Evolutionary conservation across 1,140 invertebrate species (phyloP).

Genomic region (Drosophila ercepeae): DNA sequence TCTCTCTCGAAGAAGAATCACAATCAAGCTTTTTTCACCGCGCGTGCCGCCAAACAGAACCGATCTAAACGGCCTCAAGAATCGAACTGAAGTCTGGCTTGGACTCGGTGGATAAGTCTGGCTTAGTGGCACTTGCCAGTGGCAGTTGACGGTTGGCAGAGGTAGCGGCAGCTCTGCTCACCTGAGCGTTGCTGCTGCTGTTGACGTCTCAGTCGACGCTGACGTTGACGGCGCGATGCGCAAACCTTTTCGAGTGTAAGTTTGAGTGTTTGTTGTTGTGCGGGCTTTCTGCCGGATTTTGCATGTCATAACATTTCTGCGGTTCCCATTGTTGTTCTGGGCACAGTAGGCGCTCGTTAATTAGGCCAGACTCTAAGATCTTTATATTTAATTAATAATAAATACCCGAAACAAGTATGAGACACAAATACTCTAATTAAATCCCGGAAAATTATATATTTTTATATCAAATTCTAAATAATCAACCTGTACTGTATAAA

Average conservation of each 20-base stretch:
- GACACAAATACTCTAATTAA: neutral
- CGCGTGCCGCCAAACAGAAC: constrained; percentile 69
- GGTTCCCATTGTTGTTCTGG: constrained; percentile 29
- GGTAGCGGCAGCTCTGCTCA: constrained; percentile 26
- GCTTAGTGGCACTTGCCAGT: too few relatives aligned
- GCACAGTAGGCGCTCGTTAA: constrained; percentile 26
- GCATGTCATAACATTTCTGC: constrained; percentile 57
- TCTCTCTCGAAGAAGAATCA: constrained; percentile 17
- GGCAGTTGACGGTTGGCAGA: too few relatives aligned
- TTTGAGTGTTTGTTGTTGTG: constrained; percentile 42
- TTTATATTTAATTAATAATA: neutral
- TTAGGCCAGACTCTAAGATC: neutral
- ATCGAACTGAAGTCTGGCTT: constrained; percentile 75
- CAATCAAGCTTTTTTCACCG: constrained; percentile 4
- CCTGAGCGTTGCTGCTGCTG: constrained; percentile 8
- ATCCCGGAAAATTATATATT: neutral
- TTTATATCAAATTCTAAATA: neutral
- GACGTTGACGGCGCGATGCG: constrained; percentile 47
- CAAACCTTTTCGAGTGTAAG: constrained; percentile 64
- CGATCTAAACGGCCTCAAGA: constrained; percentile 83
- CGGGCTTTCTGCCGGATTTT: constrained; percentile 74
- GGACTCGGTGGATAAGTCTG: constrained; percentile 32
- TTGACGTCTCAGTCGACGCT: neutral
- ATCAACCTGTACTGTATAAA: constrained; percentile 8
- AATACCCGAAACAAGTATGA: neutral